These are phyloP conservation scores for Portevinia maculata DNA, from an alignment of 2,888 invertebrate genomes.

Conservation along the genomic window DNA sequence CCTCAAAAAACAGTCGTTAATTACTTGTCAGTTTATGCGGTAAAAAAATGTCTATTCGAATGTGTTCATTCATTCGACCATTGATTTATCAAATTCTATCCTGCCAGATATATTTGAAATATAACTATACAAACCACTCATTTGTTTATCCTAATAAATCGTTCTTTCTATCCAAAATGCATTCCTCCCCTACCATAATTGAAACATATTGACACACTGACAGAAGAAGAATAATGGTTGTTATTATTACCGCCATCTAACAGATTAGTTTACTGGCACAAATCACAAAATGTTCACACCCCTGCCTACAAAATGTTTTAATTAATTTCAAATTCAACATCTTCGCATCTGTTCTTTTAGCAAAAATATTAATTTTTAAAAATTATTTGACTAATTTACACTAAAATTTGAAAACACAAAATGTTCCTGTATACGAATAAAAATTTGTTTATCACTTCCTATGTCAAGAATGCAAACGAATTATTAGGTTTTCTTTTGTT, in stretches of 20 bases:
- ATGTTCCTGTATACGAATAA: not conserved
- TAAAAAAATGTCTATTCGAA: too few species aligned
- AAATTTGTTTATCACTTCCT: slow-evolving; percentile 3
- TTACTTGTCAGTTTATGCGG: too few species aligned
- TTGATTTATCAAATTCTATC: too few species aligned
- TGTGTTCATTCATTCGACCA: too few species aligned
- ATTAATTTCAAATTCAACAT: not conserved
- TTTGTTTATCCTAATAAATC: too few species aligned
- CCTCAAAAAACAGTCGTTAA: too few species aligned
- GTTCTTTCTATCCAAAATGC: too few species aligned
- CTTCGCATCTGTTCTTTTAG: not conserved
- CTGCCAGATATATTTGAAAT: too few species aligned
- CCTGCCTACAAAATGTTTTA: slow-evolving; percentile 1
- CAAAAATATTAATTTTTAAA: not conserved
- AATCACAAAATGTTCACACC: not conserved
- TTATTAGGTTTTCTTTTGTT: slow-evolving; percentile 2
- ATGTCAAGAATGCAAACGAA: slow-evolving; percentile 24
- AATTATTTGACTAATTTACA: slow-evolving; percentile 8
- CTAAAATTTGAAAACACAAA: not conserved
- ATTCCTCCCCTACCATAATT: too few species aligned
- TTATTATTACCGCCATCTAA: not conserved
- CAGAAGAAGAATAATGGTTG: not conserved
- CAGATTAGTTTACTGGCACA: not conserved
- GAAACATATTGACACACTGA: not conserved
- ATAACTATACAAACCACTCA: too few species aligned